Percentiles rank a stretch among this genome's conserved stretches.
Evolutionary conservation across 2,797 vertebrate genomes (phyloP).

Genomic region (Denticeps clupeoides): DNA sequence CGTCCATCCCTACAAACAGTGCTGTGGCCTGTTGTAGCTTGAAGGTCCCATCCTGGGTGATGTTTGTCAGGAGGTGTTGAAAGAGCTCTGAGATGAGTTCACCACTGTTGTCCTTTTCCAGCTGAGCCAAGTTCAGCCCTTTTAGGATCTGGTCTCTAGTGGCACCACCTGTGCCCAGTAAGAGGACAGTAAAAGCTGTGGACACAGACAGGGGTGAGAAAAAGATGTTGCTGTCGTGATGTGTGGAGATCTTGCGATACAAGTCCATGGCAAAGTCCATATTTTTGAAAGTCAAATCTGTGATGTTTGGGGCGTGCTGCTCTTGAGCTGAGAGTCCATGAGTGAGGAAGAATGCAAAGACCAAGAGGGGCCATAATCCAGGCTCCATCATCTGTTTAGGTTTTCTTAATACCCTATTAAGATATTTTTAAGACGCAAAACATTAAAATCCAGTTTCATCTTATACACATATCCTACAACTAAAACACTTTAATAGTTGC

Average conservation of each 20-base stretch:
- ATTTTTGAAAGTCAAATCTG: constrained; percentile 65
- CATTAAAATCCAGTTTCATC: too few relatives aligned
- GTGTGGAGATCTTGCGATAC: constrained; percentile 71
- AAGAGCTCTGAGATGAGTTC: constrained; percentile 64
- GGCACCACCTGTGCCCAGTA: constrained; percentile 58
- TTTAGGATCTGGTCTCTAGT: constrained; percentile 62
- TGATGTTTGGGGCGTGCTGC: constrained; percentile 32
- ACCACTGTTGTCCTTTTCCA: constrained; percentile 38
- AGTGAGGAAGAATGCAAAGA: constrained; percentile 29
- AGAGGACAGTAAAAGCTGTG: constrained; percentile 56
- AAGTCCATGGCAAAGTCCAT: constrained; percentile 79
- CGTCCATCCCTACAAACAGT: constrained; percentile 61
- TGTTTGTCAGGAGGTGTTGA: constrained; percentile 57
- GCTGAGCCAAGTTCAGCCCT: constrained; percentile 55
- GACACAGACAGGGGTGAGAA: constrained; percentile 79
- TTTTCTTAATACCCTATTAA: too few relatives aligned
- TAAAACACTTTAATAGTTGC: too few relatives aligned
- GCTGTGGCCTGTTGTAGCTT: constrained; percentile 59
- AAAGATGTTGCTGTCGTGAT: constrained; percentile 74
- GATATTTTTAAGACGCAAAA: too few relatives aligned
- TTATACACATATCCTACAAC: too few relatives aligned
- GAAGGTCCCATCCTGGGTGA: constrained; percentile 59
- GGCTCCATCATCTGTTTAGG: constrained; percentile 33
- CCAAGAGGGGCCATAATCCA: constrained; percentile 32
- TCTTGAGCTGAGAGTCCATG: constrained; percentile 28